These are phyloP conservation scores for Tangara arthus DNA, from an alignment of 2,797 vertebrate species.

Conservation along the genomic window DNA sequence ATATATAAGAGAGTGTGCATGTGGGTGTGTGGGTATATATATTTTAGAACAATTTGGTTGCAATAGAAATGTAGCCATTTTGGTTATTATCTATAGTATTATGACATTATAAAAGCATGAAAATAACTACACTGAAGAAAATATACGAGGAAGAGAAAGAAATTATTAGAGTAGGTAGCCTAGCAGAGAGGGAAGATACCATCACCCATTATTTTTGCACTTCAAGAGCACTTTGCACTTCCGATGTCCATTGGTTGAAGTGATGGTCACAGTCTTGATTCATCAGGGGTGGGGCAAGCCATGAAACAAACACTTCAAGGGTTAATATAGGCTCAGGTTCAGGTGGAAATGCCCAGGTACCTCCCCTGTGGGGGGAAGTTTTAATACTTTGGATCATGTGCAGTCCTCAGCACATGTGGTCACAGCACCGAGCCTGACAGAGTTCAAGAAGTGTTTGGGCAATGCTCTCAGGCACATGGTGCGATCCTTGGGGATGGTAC, in stretches of 20 bases:
- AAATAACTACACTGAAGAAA: background rate
- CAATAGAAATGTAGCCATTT: background rate
- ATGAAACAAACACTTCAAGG: background rate
- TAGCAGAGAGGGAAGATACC: background rate
- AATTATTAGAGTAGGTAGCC: background rate
- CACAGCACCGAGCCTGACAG: background rate
- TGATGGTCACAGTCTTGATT: background rate
- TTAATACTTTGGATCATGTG: background rate
- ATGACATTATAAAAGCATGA: background rate
- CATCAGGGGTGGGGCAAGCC: background rate
- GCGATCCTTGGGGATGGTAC: background rate
- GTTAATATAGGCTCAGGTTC: background rate
- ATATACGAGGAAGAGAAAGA: background rate
- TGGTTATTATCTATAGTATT: background rate
- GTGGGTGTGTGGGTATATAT: background rate
- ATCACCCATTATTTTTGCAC: background rate
- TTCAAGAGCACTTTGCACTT: background rate
- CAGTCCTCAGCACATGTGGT: background rate
- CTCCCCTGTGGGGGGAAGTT: background rate
- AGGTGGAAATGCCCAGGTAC: background rate
- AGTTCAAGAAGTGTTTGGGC: background rate
- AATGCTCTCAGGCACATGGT: rapidly evolving
- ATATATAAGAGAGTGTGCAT: rapidly evolving
- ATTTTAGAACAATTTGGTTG: background rate
- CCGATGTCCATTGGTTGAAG: background rate